phyloP scores from a whole-genome alignment of 2,888 invertebrate species.

The Anticlea derivata region DNA sequence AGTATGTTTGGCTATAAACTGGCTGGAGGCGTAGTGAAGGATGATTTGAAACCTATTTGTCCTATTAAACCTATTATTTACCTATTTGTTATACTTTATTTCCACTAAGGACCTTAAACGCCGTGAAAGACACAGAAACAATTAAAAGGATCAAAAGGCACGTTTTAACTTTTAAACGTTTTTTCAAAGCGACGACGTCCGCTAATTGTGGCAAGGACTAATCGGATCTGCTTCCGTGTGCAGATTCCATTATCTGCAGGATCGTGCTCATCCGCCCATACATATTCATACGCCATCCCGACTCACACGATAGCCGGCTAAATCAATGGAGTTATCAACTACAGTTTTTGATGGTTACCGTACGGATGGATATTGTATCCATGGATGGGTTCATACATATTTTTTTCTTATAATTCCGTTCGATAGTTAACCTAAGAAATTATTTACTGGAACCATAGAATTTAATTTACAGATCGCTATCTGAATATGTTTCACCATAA shows the following conservation, averaged over 20 bases:
- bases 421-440: no score
- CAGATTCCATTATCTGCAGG: conserved; percentile 77
- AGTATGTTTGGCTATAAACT: no score
- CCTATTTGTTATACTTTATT: no score
- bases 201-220: conserved; percentile 71
- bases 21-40: no score
- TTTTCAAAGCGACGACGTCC: conserved; percentile 40
- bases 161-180: conserved; percentile 38
- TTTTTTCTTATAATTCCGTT: no score
- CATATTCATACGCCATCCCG: conserved; percentile 72
- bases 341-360: conserved; percentile 14
- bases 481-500: conserved; percentile 65
- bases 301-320: conserved; percentile 54
- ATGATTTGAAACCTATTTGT: no score
- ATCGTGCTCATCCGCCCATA: conserved; percentile 70
- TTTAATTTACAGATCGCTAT: conserved; percentile 38
- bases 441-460: conserved; percentile 2
- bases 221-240: conserved; percentile 73
- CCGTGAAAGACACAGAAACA: no score
- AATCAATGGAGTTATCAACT: conserved; percentile 56
- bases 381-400: no score
- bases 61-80: no score
- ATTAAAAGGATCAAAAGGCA: no score
- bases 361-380: neutral
- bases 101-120: no score